Evolutionary conservation across 1,140 invertebrate species (phyloP), one percentile per base, ranked within the genome.

Genomic region (Wasmannia auropunctata): DNA sequence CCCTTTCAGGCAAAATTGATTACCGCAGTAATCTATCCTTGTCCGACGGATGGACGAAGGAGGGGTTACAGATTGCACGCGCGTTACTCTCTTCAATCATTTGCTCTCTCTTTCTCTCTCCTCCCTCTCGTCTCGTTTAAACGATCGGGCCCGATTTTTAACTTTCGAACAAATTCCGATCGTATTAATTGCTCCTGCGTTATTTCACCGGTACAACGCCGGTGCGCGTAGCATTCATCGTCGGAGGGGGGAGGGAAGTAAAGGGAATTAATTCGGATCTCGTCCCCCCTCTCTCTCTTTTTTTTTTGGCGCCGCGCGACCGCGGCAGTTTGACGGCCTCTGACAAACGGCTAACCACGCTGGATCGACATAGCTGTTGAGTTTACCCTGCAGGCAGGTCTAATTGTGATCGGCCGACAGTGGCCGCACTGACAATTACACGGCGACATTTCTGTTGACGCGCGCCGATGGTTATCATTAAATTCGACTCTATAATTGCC

Each of bases 1-100:
- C 72, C 75, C 84, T 85, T 87, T 87, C 86, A 87, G 58, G 54
- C 80, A 74, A 87, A 87, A 88, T 88, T 87, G 79, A 88, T 88
- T 87, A 87, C 86, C 70, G 51, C 63, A 69, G 75, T 43, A 77
- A 88, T 88, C 72, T 65, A 62, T 69, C 84, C 62, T 56, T 58
- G 87, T 67, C 63, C 43, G 60, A 67, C 58, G 51, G 56, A 76
- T 87, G 34, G 49, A 60, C 67, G 65, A 69, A 37, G 65, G 54
- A n/a, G n/a, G 37, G 2, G 51, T 74, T 83, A 43, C 79, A 74
- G 69, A 83, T 83, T 83, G 67, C 67, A 60, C 79, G 67, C 67
- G 51, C n/a, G n/a, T n/a, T 72, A 22, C 65, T 72, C 79, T 58
- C 79, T 74, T 72, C 79, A 58, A 83, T 83, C 79, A 83, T 83